Percentiles rank a stretch among this genome's conserved stretches.
phyloP scores from a whole-genome alignment of 2,797 vertebrate genomes.

The Aldrovandia affinis region DNA sequence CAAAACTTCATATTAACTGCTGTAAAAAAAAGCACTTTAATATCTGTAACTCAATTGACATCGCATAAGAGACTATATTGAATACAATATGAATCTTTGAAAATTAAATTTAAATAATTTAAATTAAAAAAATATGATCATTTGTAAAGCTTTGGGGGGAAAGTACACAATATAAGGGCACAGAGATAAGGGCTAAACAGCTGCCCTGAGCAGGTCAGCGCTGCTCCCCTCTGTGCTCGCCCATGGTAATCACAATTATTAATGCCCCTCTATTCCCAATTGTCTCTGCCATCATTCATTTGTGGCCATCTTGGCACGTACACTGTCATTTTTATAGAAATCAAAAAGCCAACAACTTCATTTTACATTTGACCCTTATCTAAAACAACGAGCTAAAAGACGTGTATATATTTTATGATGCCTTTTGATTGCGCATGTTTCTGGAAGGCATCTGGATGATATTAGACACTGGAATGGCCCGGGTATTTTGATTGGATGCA shows the following conservation, averaged over 20 bases:
- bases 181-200: neutral
- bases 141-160: neutral
- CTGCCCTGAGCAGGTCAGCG: neutral
- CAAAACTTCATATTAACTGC: neutral
- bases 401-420: neutral
- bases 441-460: constrained; percentile 21
- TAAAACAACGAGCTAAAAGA: neutral
- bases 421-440: neutral
- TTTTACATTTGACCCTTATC: neutral
- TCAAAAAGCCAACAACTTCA: neutral
- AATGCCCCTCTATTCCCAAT: neutral
- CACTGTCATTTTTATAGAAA: neutral
- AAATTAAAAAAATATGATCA: neutral
- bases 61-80: neutral
- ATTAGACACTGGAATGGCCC: neutral
- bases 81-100: too few relatives aligned
- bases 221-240: neutral
- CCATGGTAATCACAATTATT: neutral
- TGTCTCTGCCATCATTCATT: neutral
- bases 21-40: neutral
- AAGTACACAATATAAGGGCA: neutral
- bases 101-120: too few relatives aligned
- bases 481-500: constrained; percentile 23
- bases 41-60: neutral
- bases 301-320: neutral